Conservation (phyloP, 2,797 vertebrate species). For the Rousettus madagascariensis region DNA sequence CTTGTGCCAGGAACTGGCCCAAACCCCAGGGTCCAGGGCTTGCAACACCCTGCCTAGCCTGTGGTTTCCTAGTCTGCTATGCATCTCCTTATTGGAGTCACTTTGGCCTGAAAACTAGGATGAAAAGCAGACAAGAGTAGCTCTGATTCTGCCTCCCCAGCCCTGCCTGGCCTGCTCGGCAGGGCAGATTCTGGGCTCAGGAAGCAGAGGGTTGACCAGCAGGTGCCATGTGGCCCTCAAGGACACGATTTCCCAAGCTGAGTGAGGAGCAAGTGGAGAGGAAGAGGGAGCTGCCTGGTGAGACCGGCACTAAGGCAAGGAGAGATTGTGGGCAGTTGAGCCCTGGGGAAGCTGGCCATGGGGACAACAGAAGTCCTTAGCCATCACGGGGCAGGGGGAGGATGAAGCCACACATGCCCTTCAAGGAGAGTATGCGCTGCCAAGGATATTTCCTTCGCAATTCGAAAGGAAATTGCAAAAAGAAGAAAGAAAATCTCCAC, state of each 20-base stretch:
- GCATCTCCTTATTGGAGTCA: not conserved
- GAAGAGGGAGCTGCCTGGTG: not conserved
- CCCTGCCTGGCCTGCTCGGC: not conserved
- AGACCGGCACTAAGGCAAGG: not conserved
- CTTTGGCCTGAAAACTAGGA: not conserved
- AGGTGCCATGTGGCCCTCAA: not conserved
- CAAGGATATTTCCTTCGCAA: not conserved
- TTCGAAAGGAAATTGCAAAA: not conserved
- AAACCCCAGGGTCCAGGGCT: not conserved
- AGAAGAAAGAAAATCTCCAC: not conserved
- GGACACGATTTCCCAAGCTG: not conserved
- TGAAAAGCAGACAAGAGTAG: not conserved
- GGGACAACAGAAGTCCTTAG: not conserved
- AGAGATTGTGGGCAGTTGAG: not conserved
- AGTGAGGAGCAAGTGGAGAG: not conserved
- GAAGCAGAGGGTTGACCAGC: not conserved
- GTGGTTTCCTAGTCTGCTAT: not conserved
- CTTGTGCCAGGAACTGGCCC: not conserved
- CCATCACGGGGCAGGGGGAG: not conserved
- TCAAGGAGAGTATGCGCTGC: not conserved
- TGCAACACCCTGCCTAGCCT: not conserved
- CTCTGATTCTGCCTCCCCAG: accelerated
- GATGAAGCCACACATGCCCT: not conserved
- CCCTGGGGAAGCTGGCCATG: not conserved
- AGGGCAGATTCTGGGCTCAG: not conserved